Base-by-base conservation (phyloP, 2,888 invertebrate genomes). In the Meteorus cinctellus region DNA sequence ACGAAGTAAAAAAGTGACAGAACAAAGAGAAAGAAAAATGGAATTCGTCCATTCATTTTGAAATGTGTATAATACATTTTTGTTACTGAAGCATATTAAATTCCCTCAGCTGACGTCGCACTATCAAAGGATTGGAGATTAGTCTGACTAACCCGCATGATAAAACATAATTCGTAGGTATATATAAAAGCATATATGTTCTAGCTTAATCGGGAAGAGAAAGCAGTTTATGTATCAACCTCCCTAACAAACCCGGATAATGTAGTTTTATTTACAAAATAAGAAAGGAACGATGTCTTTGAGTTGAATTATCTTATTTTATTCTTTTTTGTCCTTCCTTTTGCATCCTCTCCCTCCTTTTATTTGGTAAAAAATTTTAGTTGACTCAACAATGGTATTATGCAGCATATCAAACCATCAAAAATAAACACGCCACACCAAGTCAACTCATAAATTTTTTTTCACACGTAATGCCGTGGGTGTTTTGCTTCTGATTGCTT, bases 121-220 rank as follows among this genome's bases (percentile, higher is more conserved):
- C 3, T 27, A 60, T 27, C 8, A 29, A 27, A 60, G 10, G 24
- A 60, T 24, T 60, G 24, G 24, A 27, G 29, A 60, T 36, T 36
- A 36, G 31, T n/a, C 36, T 45, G 1, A 10, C 8, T 14, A 34
- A 36, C 59, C 59, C 59, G 59, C 34, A 70, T 70, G 34, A 70
- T 70, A 6, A n/a, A 19, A 48, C 10, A 70, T 70, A 70, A 70
- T 70, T 59, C 19, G 31, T 70, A 59, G 14, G 14, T 67, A 27
- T 34, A 70, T 29, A 60, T 24, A 16, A 27, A 29, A 19, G 31
- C 0, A 19, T 34, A 29, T 41, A 41, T 41, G 41, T 59, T 60
- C 59, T 19, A 12, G 34, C 55, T 70, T 36, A 60, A 70, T 67
- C 45, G 4, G 41, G 27, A 70, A 60, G 59, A 59, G 59, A 70